Base-by-base conservation (phyloP, 2,888 invertebrate genomes). In the Thereva unica region DNA sequence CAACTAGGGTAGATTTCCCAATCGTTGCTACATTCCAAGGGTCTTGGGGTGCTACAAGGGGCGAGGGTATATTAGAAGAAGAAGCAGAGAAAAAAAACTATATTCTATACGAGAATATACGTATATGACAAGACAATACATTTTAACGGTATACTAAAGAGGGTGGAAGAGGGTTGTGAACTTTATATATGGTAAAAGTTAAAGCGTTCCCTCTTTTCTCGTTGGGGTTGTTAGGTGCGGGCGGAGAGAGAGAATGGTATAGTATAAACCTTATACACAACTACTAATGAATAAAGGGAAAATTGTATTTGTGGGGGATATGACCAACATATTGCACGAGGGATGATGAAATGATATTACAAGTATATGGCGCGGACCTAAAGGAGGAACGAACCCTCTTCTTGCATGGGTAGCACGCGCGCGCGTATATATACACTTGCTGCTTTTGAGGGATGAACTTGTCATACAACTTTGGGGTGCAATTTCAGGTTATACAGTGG, bases 401-500 rank as follows among this genome's bases (percentile, higher is more conserved):
- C 79, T 78, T 82, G 78, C 83, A 75, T 75, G 81, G 82, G 80
- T 76, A 79, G 79, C 71, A 72, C 73, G 75, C 80, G 83, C 78
- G 77, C 77, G 80, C 80, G 47, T 12, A 9, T 8, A 34, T 50
- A 50, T 34, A 50, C 41, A 40, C 41, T 50, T 42, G 23, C n/a
- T 50, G 42, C 38, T 61, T 40, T 41, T 6, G n/a, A 38, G 61
- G 61, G 61, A 61, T 61, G 61, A 61, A 61, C 61, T 61, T 23
- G 9, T 35, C 41, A 50, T 59, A 41, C n/a, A 10, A 59, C 12
- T 47, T 41, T 35, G 50, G 50, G 44, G 61, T 61, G 50, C 50
- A 61, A 55, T 55, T 23, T 23, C 23, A 23, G 23, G 23, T 23
- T 23, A 23, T 23, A 23, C 23, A 23, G 23, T 23, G 23, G 23